phyloP scores from a whole-genome alignment of 2,113 vertebrate species.

The Ochotona curzoniae region DNA sequence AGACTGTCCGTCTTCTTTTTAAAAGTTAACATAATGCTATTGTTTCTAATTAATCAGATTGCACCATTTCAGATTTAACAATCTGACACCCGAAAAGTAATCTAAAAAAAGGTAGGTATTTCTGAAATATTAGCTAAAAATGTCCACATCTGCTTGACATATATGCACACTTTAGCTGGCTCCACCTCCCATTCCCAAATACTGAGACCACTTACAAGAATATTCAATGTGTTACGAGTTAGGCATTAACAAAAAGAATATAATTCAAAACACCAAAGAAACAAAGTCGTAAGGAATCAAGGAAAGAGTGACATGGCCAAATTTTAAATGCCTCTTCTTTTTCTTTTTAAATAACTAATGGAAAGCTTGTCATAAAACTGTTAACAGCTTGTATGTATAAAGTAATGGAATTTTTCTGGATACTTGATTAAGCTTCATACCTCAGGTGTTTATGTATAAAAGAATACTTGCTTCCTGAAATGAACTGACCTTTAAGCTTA shows the following conservation, averaged over 20 bases:
- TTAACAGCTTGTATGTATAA: not conserved
- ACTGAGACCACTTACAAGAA: conserved; percentile 16
- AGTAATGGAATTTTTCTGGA: not conserved
- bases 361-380: not conserved
- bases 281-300: conserved; percentile 18
- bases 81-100: conserved; percentile 45
- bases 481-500: not conserved
- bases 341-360: not conserved
- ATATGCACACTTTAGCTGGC: not conserved
- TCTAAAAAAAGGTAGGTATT: not conserved
- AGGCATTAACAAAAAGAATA: not conserved
- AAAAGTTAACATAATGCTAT: conserved; percentile 16
- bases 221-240: not conserved
- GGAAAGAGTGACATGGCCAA: not conserved
- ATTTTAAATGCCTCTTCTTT: not conserved
- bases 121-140: conserved; percentile 44
- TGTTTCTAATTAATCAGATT: conserved; percentile 24
- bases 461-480: not conserved
- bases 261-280: conserved; percentile 37
- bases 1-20: not conserved
- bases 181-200: not conserved
- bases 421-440: conserved; percentile 14
- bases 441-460: not conserved
- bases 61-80: not conserved
- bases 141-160: not conserved